A percentile compares a stretch with the other conserved stretches of the same genome.
phyloP scores from a whole-genome alignment of 2,888 invertebrate species.

The Polietes domitor region DNA sequence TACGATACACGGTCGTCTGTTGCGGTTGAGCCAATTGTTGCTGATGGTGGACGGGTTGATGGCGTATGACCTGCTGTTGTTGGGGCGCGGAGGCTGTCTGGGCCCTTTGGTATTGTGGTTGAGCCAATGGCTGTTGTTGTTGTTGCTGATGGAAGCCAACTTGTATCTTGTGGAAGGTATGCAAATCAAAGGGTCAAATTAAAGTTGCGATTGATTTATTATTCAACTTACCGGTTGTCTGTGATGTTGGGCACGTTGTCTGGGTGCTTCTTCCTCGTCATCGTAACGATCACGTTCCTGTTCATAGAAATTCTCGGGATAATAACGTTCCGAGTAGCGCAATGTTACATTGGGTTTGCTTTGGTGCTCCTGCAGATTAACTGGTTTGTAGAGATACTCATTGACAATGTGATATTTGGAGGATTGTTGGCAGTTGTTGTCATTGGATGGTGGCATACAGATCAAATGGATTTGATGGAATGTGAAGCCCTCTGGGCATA shows the following conservation, averaged over 20 bases:
- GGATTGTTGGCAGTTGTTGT: slow-evolving; percentile 94
- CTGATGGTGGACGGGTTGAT: slow-evolving; percentile 66
- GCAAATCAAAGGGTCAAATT: not conserved
- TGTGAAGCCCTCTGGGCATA: slow-evolving; percentile 93
- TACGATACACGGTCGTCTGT: slow-evolving; percentile 76
- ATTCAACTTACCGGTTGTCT: slow-evolving; percentile 74
- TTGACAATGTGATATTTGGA: slow-evolving; percentile 95
- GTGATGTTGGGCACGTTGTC: slow-evolving; percentile 76
- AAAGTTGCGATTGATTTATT: not conserved
- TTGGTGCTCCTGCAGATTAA: slow-evolving; percentile 91
- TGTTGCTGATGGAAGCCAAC: slow-evolving; percentile 75
- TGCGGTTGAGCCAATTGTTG: slow-evolving; percentile 71
- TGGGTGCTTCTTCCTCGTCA: slow-evolving; percentile 77
- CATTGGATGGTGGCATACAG: slow-evolving; percentile 94
- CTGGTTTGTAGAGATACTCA: slow-evolving; percentile 93
- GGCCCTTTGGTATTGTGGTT: slow-evolving; percentile 68
- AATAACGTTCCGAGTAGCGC: slow-evolving; percentile 91
- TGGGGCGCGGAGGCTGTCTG: slow-evolving; percentile 71
- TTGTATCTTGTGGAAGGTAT: slow-evolving; percentile 77
- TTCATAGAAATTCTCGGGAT: slow-evolving; percentile 89
- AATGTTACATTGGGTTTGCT: slow-evolving; percentile 90
- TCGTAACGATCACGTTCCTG: slow-evolving; percentile 81
- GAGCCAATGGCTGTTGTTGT: slow-evolving; percentile 74
- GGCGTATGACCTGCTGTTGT: slow-evolving; percentile 66
- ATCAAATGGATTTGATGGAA: slow-evolving; percentile 91